Conservation (phyloP, 2,888 invertebrate genomes). For the Himalopsyche japonica region DNA sequence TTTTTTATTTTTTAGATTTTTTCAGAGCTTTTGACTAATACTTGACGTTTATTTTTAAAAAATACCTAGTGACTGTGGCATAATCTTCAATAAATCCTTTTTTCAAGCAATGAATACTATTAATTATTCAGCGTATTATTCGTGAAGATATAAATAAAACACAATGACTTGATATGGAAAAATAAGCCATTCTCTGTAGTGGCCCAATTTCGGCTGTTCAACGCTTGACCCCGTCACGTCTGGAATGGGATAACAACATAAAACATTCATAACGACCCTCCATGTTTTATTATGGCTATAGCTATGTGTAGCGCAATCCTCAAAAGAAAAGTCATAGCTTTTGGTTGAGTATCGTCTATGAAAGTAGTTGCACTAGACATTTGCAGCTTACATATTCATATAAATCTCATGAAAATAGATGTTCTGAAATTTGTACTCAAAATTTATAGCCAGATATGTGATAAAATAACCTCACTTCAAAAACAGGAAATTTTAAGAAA, state of each 20-base stretch:
- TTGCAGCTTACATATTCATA: no score
- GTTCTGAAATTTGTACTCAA: no score
- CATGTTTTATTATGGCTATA: constrained; percentile 5
- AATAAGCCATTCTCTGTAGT: background rate
- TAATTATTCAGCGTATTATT: background rate
- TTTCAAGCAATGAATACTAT: background rate
- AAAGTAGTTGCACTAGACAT: no score
- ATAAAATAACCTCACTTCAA: no score
- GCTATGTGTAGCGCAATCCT: background rate
- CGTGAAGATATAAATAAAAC: background rate
- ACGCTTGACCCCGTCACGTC: constrained; percentile 17
- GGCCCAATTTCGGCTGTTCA: background rate
- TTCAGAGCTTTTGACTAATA: no score
- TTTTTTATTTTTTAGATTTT: no score
- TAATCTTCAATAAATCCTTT: no score
- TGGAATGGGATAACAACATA: constrained; percentile 9
- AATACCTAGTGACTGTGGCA: no score
- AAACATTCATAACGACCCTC: constrained; percentile 15
- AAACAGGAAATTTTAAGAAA: no score
- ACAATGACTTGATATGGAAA: background rate
- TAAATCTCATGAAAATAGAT: no score
- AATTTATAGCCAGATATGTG: no score
- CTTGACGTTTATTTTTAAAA: no score
- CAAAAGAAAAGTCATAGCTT: background rate
- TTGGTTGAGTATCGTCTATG: background rate